Evolutionary conservation across 2,113 vertebrate genomes (phyloP).

Genomic region (Rhombomys opimus): DNA sequence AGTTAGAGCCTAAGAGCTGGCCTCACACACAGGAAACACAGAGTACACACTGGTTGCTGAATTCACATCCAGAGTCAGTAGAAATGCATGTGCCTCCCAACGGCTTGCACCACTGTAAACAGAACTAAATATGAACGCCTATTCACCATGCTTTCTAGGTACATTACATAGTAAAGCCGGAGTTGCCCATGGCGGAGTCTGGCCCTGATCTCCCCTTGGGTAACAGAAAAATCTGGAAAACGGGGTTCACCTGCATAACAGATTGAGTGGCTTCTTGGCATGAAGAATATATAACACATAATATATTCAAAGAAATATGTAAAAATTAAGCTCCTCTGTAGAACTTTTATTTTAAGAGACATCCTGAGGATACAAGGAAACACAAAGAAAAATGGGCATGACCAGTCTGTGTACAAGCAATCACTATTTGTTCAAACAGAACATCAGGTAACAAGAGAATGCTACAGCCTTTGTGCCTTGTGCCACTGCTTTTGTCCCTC

Average conservation of each 20-base stretch:
- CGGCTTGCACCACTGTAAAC: background rate
- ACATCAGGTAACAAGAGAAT: background rate
- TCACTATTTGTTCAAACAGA: background rate
- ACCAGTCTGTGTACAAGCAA: background rate
- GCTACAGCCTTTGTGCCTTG: background rate
- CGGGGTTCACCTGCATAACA: background rate
- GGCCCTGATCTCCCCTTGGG: background rate
- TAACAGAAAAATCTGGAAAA: conserved; percentile 1
- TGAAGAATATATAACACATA: background rate
- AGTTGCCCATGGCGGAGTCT: background rate
- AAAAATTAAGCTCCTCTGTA: background rate
- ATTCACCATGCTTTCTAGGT: background rate
- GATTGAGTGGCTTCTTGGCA: background rate
- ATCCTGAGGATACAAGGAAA: background rate
- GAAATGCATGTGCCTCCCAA: background rate
- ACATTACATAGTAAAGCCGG: background rate
- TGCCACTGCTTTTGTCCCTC: background rate
- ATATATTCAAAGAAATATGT: background rate
- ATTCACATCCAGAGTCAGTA: background rate
- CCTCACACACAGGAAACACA: background rate
- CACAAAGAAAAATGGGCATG: background rate
- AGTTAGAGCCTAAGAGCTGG: background rate
- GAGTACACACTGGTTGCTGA: background rate
- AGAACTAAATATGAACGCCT: background rate
- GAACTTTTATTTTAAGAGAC: conserved; percentile 28